Evolutionary conservation across 2,888 invertebrate species (phyloP), one percentile per base, ranked within the genome.

Genomic region (Helobdella robusta): DNA sequence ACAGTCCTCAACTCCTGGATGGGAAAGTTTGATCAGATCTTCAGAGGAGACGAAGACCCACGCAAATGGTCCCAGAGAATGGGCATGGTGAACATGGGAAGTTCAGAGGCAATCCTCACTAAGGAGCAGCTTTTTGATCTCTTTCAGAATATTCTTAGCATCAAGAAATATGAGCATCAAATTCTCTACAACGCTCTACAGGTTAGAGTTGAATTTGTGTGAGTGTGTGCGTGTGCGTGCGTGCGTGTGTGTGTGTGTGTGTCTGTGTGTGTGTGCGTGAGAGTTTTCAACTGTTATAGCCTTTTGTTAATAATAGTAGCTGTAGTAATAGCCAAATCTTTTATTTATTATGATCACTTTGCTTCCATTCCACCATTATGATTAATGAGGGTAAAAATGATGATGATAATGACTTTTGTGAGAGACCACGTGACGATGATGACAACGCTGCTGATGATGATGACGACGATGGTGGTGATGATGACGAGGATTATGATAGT

Each of bases 131-230:
- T 99, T 15, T 99, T 94, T 82, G 98, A 99, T 81, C 95, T 98
- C 93, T 99, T 98, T 81, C 98, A 99, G 81, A 95, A 95, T 82
- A 94, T 99, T 73, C 84, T 99, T 69, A 89, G 89, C 64, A 91
- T 99, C 64, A 98, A 98, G 84, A 99, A 99, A 81, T 99, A 98
- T 80, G 98, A 99, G 81, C 98, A 99, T 82, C 98, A 98, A 83
- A 86, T 98, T 75, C 85, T 98, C 68, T 99, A 92, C 83, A 99
- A 98, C 83, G 95, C 97, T 72, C 85, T 97, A 78, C 88, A 92
- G 87, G 89, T 89, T 80, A 72, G 58, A 11, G 30, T 56, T 20
- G 2, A 56, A n/a, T 11, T 23, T 25, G 15, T 4, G 15, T 3
- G 28, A 56, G 25, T 46, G 15, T 6, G 48, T 28, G 25, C 35